Base-by-base conservation (phyloP, 2,888 invertebrate species). In the Melikaiella ostensackeni region DNA sequence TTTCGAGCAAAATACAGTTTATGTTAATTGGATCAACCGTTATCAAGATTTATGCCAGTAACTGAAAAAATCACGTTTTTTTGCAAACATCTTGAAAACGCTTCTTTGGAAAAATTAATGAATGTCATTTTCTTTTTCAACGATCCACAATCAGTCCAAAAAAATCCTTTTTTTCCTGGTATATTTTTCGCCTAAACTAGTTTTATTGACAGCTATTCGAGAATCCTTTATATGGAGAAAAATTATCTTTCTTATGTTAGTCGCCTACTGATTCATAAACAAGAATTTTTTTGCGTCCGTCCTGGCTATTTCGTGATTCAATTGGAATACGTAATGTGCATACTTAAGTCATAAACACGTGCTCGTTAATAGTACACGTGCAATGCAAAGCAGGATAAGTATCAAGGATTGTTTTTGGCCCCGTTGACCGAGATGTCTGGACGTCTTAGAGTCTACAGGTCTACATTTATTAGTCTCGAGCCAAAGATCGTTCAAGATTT, bases 341-440 rank as follows among this genome's bases (percentile, higher is more conserved):
- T 59, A 24, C 21, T 59, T 16, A 59, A 16, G 11, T 21, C 59
- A 59, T 8, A 59, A 1, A 24, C 59, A 59, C 59, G 59, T 59
- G 59, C 16, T 21, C 27, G 16, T 27, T 59, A 59, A 59, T 59
- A 63, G n/a, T 5, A 63, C 63, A 63, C 63, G 63, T 63, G 63
- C 63, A 63, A 63, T 21, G 63, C 21, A 21, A 38, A 63, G 6
- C 9, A 33, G 63, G n/a, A 63, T 35, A 63, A 33, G n/a, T 63
- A 63, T 63, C 63, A 63, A 63, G 63, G 35, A 35, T 63, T 64
- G 57, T 75, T 63, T 50, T 55, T 63, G 63, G 63, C 76, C 59
- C 73, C 61, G 76, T 61, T 73, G 76, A 73, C 76, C 76, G 76
- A 42, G 42, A 57, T 24, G 76, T 73, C 76, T 66, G 61, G 59